Conservation (phyloP, 2,797 vertebrate genomes). For the Sebastes cheni region DNA sequence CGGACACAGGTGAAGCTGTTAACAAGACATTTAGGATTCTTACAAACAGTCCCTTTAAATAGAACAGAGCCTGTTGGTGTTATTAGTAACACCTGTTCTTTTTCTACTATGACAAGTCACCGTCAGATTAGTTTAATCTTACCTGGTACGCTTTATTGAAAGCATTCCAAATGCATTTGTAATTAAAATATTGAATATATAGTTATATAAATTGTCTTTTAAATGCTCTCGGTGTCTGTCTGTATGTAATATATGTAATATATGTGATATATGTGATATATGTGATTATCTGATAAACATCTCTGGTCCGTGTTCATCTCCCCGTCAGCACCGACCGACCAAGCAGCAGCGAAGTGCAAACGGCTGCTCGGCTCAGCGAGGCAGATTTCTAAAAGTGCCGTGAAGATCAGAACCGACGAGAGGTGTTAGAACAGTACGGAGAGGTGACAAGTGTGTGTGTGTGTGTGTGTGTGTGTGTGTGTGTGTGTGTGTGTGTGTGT, state of each 20-base stretch:
- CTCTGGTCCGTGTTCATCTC: conserved; percentile 30
- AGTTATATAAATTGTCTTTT: neutral
- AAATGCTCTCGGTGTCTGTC: neutral
- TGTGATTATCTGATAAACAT: conserved; percentile 33
- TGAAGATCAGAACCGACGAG: conserved; percentile 55
- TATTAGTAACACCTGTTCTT: neutral
- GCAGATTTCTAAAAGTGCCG: conserved; percentile 66
- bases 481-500: neutral
- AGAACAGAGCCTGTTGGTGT: neutral
- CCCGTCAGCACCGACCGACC: conserved; percentile 26
- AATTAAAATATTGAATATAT: neutral
- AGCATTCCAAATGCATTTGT: neutral
- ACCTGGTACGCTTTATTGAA: neutral
- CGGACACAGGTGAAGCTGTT: too few relatives aligned
- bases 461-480: conserved; percentile 5
- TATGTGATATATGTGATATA: too few relatives aligned
- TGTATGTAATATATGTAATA: neutral
- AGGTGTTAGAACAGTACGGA: conserved; percentile 68
- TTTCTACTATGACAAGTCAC: neutral
- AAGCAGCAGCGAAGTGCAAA: conserved; percentile 51
- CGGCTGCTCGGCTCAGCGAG: conserved; percentile 56
- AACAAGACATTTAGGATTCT: too few relatives aligned
- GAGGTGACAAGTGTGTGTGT: conserved; percentile 52
- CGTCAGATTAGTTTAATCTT: neutral
- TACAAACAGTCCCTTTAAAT: too few relatives aligned